Conservation (phyloP, 2,797 vertebrate species). For the Argyrosomus regius region DNA sequence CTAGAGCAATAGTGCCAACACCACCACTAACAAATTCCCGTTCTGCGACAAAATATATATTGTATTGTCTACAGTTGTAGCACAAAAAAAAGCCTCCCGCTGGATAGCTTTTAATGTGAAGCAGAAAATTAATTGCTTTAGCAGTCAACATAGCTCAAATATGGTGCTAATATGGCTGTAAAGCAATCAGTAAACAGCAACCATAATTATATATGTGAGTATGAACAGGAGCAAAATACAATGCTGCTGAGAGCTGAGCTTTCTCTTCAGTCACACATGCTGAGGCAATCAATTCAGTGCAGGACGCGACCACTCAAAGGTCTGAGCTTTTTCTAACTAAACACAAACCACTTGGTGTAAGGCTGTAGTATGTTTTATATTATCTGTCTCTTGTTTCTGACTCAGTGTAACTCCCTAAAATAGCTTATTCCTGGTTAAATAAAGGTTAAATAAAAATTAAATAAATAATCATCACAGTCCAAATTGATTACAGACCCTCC, state of each 20-base stretch:
- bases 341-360: background rate
- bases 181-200: background rate
- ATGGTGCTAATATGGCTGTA: background rate
- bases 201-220: background rate
- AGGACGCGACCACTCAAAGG: background rate
- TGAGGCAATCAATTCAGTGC: background rate
- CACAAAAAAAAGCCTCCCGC: background rate
- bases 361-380: background rate
- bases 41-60: background rate
- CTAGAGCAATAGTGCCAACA: no score
- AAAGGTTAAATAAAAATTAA: conserved; percentile 45
- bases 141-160: background rate
- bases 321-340: background rate
- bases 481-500: conserved; percentile 39
- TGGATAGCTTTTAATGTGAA: background rate
- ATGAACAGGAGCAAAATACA: background rate
- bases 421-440: conserved; percentile 18
- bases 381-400: background rate
- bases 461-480: conserved; percentile 22
- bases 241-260: background rate
- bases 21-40: background rate
- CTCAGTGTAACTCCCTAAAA: background rate
- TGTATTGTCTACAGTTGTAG: background rate
- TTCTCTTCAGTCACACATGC: background rate
- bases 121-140: background rate